Percentiles rank a stretch among this genome's conserved stretches.
These are phyloP conservation scores for Dysidea cf. avara DNA, from an alignment of 37 sponge, comb jelly and placozoan species.

Conservation along the genomic window DNA sequence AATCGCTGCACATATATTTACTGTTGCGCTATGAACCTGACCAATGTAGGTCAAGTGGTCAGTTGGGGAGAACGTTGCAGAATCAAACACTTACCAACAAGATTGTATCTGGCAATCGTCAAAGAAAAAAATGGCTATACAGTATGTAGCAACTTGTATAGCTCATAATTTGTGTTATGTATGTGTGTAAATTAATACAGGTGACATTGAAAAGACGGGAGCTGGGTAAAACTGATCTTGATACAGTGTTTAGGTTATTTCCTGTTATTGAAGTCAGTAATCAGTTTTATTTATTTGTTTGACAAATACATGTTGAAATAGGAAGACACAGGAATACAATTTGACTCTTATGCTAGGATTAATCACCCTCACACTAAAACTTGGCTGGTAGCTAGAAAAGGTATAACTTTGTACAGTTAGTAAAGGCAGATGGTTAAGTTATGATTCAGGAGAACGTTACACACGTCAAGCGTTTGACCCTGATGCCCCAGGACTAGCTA, in stretches of 20 bases:
- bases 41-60: constrained; percentile 62
- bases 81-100: constrained; percentile 70
- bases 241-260: constrained; percentile 53
- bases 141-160: neutral
- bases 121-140: constrained; percentile 6
- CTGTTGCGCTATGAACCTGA: no score
- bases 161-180: no score
- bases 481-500: constrained; percentile 31
- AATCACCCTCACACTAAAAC: constrained; percentile 49
- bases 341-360: constrained; percentile 68
- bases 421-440: neutral
- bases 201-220: neutral
- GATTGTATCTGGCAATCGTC: constrained; percentile 59
- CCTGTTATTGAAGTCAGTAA: constrained; percentile 49
- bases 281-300: no score
- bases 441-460: constrained; percentile 13
- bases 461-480: constrained; percentile 14
- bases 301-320: no score
- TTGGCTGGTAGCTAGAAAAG: constrained; percentile 65
- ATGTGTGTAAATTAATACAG: neutral
- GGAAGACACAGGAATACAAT: constrained; percentile 49
- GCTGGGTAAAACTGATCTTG: constrained; percentile 5
- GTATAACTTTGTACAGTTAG: constrained; percentile 5
- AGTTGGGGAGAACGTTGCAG: constrained; percentile 70
- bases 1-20: no score